These are phyloP conservation scores for Limenitis camilla DNA, from an alignment of 2,888 invertebrate species.

Conservation along the genomic window DNA sequence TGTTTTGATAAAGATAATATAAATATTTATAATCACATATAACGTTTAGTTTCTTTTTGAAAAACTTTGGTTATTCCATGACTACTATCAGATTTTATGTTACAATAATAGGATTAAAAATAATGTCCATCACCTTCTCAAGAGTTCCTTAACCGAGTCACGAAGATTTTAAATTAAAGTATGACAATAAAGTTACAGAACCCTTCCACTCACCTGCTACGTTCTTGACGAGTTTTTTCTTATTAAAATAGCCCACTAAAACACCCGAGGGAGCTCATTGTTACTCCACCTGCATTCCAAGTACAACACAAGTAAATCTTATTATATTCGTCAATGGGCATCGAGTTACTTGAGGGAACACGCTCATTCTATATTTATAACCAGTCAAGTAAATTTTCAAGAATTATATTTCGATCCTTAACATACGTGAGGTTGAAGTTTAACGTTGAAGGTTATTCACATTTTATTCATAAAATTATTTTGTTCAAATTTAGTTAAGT, in stretches of 20 bases:
- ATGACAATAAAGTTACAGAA: too few relatives aligned
- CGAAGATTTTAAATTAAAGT: too few relatives aligned
- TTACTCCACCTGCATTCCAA: conserved; percentile 64
- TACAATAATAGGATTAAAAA: too few relatives aligned
- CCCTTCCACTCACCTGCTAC: too few relatives aligned
- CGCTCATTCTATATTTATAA: conserved; percentile 55
- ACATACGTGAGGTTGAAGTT: background rate
- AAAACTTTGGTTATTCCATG: too few relatives aligned
- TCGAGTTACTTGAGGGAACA: conserved; percentile 55
- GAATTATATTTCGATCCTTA: conserved; percentile 9
- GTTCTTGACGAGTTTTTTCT: conserved; percentile 42
- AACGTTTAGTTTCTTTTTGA: too few relatives aligned
- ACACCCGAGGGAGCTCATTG: conserved; percentile 56
- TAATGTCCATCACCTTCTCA: too few relatives aligned
- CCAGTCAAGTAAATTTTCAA: conserved; percentile 23
- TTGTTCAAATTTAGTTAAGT: too few relatives aligned
- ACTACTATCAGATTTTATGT: too few relatives aligned
- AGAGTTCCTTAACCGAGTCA: too few relatives aligned
- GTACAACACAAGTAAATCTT: conserved; percentile 61
- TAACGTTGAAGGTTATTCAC: background rate
- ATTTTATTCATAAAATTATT: background rate
- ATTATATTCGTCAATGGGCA: conserved; percentile 61
- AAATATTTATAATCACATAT: too few relatives aligned
- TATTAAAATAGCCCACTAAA: conserved; percentile 68
- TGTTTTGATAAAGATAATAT: too few relatives aligned